Percentiles rank a stretch among this genome's conserved stretches.
Conservation (phyloP, 2,113 vertebrate genomes). For the Crotalus helleri region DNA sequence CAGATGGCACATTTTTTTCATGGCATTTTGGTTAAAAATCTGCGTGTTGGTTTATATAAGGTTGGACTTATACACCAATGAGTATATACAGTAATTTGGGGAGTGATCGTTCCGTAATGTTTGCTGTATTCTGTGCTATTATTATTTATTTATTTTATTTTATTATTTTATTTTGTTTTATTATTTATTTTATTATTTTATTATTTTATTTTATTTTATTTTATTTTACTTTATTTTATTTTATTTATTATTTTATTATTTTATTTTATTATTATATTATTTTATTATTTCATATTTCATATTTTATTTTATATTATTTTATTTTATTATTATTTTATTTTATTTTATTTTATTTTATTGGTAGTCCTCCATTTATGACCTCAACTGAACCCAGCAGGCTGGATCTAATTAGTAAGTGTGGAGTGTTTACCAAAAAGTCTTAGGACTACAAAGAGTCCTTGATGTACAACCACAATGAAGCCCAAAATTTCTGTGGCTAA, state of each 20-base stretch:
- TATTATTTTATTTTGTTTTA: too few species aligned
- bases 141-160: too few species aligned
- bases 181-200: too few species aligned
- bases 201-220: too few species aligned
- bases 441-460: not conserved
- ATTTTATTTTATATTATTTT: too few species aligned
- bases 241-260: too few species aligned
- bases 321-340: too few species aligned
- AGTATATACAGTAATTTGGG: not conserved
- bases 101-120: not conserved
- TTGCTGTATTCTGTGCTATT: not conserved
- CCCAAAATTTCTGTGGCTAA: not conserved
- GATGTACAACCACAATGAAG: too few species aligned
- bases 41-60: not conserved
- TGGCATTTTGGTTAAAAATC: not conserved
- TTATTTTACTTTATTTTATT: too few species aligned
- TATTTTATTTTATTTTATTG: not conserved
- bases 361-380: too few species aligned
- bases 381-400: not conserved
- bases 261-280: too few species aligned
- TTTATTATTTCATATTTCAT: not conserved
- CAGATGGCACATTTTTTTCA: not conserved
- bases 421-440: not conserved
- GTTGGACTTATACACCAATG: not conserved
- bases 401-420: not conserved